These are phyloP conservation scores for Ecdyonurus torrentis DNA, from an alignment of 2,888 invertebrate species.

Conservation along the genomic window DNA sequence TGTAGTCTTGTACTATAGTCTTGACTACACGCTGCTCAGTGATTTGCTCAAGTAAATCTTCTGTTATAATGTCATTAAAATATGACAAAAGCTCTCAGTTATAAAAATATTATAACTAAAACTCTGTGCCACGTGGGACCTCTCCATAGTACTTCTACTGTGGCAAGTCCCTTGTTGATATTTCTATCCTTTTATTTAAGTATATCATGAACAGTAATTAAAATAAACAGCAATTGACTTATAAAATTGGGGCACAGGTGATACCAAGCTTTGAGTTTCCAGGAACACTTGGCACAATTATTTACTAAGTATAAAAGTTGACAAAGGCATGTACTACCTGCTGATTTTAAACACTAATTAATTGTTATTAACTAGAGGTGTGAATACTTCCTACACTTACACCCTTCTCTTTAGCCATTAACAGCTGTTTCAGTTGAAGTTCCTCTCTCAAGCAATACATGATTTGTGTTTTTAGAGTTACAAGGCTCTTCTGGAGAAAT, in stretches of 20 bases:
- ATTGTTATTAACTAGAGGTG: too few relatives aligned
- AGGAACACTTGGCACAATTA: background rate
- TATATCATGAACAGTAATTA: too few relatives aligned
- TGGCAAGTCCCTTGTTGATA: too few relatives aligned
- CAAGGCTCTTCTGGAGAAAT: slow-evolving; percentile 63
- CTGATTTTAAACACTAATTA: background rate
- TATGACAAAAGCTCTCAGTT: too few relatives aligned
- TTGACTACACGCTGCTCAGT: too few relatives aligned
- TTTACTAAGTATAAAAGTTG: background rate
- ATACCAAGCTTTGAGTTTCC: background rate
- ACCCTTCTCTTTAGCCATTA: background rate
- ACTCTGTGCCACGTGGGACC: too few relatives aligned
- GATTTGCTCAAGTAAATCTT: too few relatives aligned
- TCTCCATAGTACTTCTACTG: too few relatives aligned
- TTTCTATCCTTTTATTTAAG: too few relatives aligned
- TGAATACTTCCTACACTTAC: background rate
- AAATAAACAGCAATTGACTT: background rate
- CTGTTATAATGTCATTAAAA: too few relatives aligned
- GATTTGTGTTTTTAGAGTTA: slow-evolving; percentile 50
- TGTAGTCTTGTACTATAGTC: too few relatives aligned
- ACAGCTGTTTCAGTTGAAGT: background rate
- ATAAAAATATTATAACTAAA: too few relatives aligned
- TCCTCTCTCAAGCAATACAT: background rate
- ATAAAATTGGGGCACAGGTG: background rate
- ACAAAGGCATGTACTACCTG: background rate